Base-by-base conservation (phyloP, 2,113 vertebrate genomes). In the Cepphus grylle region DNA sequence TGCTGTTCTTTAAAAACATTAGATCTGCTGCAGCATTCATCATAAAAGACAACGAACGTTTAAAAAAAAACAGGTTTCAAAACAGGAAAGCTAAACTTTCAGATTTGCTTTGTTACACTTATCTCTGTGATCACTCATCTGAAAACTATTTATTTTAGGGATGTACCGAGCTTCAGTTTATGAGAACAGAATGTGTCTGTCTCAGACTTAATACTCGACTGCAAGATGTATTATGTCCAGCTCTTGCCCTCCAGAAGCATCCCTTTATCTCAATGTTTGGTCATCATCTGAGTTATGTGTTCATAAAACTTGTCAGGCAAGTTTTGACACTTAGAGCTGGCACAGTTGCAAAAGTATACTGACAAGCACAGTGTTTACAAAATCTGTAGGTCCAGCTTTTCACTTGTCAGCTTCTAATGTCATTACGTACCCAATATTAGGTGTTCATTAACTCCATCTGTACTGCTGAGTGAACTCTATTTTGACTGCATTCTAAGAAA, bases 1-100 rank as follows among this genome's bases (percentile, higher is more conserved):
- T 42, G 26, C n/a, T 62, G 34, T 45, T 91, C 42, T 61, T 62
- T 20, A 56, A 61, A 87, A 82, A 40, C 42, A 91, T 73, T 30
- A 42, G 7, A 61, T 78, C 52, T 55, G 23, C 76, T 65, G 26
- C 71, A 63, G 55, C 32, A 47, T 32, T 65, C 34, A 40, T 22
- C 55, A 63, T 32, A 82, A 81, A 78, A 74, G 34, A 70, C 10
- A 81, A 43, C 0, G 0, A 71, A 69, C 0, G 0, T 25, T 82
- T 34, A 5, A 34, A 71, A 69, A 69, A 55, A 86, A 50, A 2
- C 2, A 32, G 15, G 11, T 66, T 91, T 50, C 81, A 53, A 86
- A 89, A 38, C 9, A 91, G 20, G 25, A 43, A 88, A 56, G 42
- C 27, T 83, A 22, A 77, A 72, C 22, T 61, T 86, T 56, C 34